These are phyloP conservation scores for Argyra leucocephala DNA, from an alignment of 2,888 invertebrate species.

Conservation along the genomic window DNA sequence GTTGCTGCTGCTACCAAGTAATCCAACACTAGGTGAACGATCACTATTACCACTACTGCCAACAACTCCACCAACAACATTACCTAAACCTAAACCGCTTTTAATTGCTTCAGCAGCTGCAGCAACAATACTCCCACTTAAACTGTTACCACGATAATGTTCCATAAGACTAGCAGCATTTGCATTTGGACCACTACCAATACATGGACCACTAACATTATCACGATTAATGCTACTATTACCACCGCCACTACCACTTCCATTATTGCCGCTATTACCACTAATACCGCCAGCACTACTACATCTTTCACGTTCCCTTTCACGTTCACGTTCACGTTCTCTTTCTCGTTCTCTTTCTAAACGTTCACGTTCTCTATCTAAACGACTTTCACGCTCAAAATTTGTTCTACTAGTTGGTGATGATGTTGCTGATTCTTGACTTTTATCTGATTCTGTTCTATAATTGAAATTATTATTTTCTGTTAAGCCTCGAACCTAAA, in stretches of 20 bases:
- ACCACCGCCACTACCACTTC: conserved; percentile 21
- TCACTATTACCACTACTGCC: conserved; percentile 32
- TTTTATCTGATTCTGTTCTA: conserved; percentile 42
- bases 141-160: conserved; percentile 22
- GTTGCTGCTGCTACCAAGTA: conserved; percentile 22
- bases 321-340: conserved; percentile 37
- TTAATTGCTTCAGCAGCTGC: conserved; percentile 35
- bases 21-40: conserved; percentile 41
- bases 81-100: conserved; percentile 34
- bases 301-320: conserved; percentile 39
- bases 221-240: conserved; percentile 17
- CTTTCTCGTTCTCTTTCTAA: conserved; percentile 28
- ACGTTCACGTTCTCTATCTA: conserved; percentile 13
- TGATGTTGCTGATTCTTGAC: conserved; percentile 40
- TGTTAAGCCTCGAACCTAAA: conserved; percentile 64
- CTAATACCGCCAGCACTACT: conserved; percentile 38
- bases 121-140: conserved; percentile 19
- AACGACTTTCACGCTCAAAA: conserved; percentile 27
- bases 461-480: conserved; percentile 62
- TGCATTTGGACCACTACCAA: neutral
- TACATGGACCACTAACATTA: conserved; percentile 5
- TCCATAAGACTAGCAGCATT: conserved; percentile 9
- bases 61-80: conserved; percentile 32
- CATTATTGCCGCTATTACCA: conserved; percentile 31
- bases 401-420: conserved; percentile 37